Evolutionary conservation across 2,113 vertebrate species (phyloP).

Genomic region (Pungitius pungitius): DNA sequence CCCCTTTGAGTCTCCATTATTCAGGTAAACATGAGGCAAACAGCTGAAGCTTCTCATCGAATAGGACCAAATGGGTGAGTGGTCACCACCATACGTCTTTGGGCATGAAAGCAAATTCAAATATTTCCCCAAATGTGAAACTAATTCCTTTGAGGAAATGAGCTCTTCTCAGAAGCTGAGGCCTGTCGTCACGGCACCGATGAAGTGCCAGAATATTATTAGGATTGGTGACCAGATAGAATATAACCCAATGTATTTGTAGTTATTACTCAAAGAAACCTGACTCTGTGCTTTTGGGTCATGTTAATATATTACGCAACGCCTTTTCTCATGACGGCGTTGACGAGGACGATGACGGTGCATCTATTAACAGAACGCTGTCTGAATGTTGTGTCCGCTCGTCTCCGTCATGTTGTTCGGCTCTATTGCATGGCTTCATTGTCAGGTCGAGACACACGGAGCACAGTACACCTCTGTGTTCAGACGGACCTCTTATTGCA

Average conservation of each 20-base stretch:
- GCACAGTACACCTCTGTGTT: slow-evolving; percentile 66
- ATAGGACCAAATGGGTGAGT: neutral
- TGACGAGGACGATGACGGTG: slow-evolving; percentile 8
- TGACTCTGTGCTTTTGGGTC: neutral
- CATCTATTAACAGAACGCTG: slow-evolving; percentile 21
- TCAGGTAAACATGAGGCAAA: neutral
- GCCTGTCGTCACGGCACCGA: neutral
- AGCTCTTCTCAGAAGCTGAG: neutral
- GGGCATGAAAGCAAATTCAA: neutral
- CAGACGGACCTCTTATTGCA: slow-evolving; percentile 52
- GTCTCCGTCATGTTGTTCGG: slow-evolving; percentile 25
- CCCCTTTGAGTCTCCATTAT: neutral
- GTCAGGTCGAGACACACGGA: slow-evolving; percentile 47
- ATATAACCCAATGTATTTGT: neutral
- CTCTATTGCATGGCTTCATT: slow-evolving; percentile 58
- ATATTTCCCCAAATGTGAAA: neutral
- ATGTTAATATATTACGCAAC: slow-evolving; percentile 5
- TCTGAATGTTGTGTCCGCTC: slow-evolving; percentile 30
- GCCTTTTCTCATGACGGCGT: neutral
- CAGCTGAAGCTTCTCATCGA: neutral
- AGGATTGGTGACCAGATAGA: neutral
- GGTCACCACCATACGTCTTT: neutral
- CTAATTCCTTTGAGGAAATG: neutral
- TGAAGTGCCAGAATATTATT: neutral
- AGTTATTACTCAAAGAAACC: neutral